Evolutionary conservation across 2,797 vertebrate species (phyloP).

Genomic region (Sibirionetta formosa): DNA sequence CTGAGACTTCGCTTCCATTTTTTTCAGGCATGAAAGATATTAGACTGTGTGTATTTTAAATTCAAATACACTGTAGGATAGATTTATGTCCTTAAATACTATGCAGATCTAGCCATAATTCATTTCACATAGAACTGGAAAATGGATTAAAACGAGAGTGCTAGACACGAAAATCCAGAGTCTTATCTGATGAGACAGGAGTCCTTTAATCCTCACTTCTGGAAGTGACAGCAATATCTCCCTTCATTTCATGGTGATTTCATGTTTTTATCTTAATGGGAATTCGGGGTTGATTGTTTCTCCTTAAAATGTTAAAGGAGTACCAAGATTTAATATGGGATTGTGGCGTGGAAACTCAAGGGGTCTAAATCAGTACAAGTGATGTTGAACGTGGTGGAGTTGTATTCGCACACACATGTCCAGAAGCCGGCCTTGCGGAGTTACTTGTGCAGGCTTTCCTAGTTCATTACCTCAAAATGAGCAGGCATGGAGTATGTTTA

Average conservation of each 20-base stretch:
- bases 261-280: slow-evolving; percentile 32
- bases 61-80: slow-evolving; percentile 54
- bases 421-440: neutral
- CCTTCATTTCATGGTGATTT: slow-evolving; percentile 44
- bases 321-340: neutral
- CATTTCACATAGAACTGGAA: slow-evolving; percentile 54
- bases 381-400: neutral
- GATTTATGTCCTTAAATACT: slow-evolving; percentile 65
- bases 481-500: neutral
- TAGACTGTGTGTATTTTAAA: slow-evolving; percentile 37
- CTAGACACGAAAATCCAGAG: slow-evolving; percentile 48
- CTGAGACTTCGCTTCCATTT: slow-evolving; percentile 61
- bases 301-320: neutral
- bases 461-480: neutral
- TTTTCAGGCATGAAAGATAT: slow-evolving; percentile 55
- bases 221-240: slow-evolving; percentile 49
- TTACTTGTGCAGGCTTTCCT: neutral
- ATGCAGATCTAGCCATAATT: slow-evolving; percentile 58
- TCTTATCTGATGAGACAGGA: slow-evolving; percentile 62
- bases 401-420: neutral
- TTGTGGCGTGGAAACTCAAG: accelerated
- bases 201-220: slow-evolving; percentile 60
- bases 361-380: neutral
- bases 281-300: neutral
- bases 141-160: slow-evolving; percentile 42